phyloP scores from a whole-genome alignment of 2,888 invertebrate species.

The Platypus cylindrus region DNA sequence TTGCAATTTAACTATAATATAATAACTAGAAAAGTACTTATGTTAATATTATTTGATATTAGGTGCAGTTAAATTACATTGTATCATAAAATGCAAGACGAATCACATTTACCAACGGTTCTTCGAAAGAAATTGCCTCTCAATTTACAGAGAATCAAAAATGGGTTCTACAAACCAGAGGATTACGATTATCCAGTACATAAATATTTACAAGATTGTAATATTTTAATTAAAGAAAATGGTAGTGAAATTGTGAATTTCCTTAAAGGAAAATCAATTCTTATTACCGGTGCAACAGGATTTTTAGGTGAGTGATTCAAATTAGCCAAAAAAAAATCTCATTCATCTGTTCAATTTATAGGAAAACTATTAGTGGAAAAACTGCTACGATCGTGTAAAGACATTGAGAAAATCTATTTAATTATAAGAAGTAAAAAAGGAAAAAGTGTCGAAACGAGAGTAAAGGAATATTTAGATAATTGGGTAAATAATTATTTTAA shows the following conservation, averaged over 20 bases:
- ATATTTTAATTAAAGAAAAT: conserved; percentile 8
- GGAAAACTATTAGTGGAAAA: conserved; percentile 27
- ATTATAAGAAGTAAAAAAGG: conserved; percentile 25
- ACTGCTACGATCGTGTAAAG: conserved; percentile 27
- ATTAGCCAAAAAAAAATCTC: no score
- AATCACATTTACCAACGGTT: not conserved
- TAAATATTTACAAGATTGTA: conserved; percentile 9
- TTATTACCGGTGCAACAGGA: conserved; percentile 13
- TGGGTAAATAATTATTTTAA: conserved; percentile 40
- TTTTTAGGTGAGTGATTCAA: conserved; percentile 9
- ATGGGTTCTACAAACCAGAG: conserved; percentile 3
- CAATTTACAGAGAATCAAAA: conserved; percentile 10
- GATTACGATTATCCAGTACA: conserved; percentile 9
- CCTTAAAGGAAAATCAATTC: conserved; percentile 9
- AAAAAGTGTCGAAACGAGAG: conserved; percentile 17
- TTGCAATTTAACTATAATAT: no score
- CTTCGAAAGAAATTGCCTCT: conserved; percentile 6
- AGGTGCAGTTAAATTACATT: no score
- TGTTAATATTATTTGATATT: no score
- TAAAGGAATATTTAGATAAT: conserved; percentile 44
- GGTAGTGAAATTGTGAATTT: conserved; percentile 11
- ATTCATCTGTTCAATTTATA: no score
- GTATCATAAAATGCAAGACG: conserved; percentile 1
- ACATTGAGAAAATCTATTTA: conserved; percentile 22
- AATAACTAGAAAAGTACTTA: no score